phyloP scores from a whole-genome alignment of 2,797 vertebrate genomes.

The Etheostoma nigrum region DNA sequence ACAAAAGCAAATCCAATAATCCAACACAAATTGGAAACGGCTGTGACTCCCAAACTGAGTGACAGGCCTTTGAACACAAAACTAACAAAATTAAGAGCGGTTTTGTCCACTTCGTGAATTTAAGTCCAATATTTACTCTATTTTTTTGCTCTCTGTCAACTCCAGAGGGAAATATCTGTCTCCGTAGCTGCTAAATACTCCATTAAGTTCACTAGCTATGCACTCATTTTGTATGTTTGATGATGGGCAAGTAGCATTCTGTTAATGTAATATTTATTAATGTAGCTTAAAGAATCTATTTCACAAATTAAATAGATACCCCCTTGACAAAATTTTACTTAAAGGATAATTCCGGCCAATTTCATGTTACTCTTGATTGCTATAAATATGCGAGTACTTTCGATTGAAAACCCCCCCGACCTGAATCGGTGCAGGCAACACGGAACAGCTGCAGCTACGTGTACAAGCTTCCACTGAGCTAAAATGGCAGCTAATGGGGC shows the following conservation, averaged over 20 bases:
- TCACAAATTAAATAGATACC: not conserved
- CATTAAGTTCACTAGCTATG: not conserved
- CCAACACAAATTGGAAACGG: not conserved
- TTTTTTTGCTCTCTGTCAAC: not conserved
- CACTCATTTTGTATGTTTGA: not conserved
- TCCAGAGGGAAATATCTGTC: not conserved
- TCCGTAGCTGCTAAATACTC: not conserved
- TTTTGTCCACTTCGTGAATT: not conserved
- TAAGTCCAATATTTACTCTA: not conserved
- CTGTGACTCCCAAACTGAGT: not conserved
- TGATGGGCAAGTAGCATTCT: not conserved
- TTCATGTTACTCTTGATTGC: no score
- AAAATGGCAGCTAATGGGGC: no score
- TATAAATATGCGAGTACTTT: no score
- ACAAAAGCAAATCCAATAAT: not conserved
- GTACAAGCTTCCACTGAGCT: no score
- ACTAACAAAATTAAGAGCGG: not conserved
- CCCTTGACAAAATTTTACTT: not conserved
- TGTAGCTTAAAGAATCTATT: slow-evolving; percentile 11
- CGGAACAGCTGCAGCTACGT: no score
- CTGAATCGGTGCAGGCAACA: no score
- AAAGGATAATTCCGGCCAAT: no score
- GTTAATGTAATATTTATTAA: slow-evolving; percentile 7
- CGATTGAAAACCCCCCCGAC: no score
- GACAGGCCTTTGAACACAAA: not conserved